Base-by-base conservation (phyloP, 2,797 vertebrate genomes). In the Anas capensis region DNA sequence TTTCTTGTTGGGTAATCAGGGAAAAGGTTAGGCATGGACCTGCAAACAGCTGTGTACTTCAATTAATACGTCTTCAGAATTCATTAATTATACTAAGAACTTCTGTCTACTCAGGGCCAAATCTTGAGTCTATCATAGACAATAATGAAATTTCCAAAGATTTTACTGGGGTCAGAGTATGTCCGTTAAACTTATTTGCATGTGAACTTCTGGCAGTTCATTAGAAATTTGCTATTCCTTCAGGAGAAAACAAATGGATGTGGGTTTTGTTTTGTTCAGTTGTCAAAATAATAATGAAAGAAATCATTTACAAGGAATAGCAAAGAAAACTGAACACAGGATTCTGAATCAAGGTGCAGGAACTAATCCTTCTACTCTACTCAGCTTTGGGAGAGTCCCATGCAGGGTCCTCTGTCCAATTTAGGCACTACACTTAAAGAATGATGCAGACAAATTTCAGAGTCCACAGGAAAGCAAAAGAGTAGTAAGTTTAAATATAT, bases 1-100 rank as follows among this genome's bases (percentile, higher is more conserved):
- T 89, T 93, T 96, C 83, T 89, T 85, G 61, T 73, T 81, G 79
- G n/a, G 65, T 40, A 91, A 64, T 72, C 76, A 84, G 57, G 92
- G 72, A 81, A 82, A 94, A 96, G 49, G 57, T 92, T 94, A 93
- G 76, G 46, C 56, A 53, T 42, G 38, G 73, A 71, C 60, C 62
- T 91, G 77, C 58, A 84, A 89, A 77, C 40, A 92, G 79, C 73
- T 27, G 2, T 64, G 60, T 71, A 84, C 64, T 56, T 86, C 80
- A 72, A 46, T 91, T 84, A 88, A 86, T 82, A 77, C 64, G 33
- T 70, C 24, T 83, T 94, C 82, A 92, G 40, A 93, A 84, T 8
- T 84, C 34, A 69, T 95, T 91, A 88, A 31, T 90, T 82, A 31
- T 81, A 84, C 64, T 66, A 84, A 88, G 68, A 8, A n/a, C 31